A percentile compares a stretch with the other conserved stretches of the same genome.
phyloP scores from a whole-genome alignment of 2,888 invertebrate species.

The Plebejus anna region DNA sequence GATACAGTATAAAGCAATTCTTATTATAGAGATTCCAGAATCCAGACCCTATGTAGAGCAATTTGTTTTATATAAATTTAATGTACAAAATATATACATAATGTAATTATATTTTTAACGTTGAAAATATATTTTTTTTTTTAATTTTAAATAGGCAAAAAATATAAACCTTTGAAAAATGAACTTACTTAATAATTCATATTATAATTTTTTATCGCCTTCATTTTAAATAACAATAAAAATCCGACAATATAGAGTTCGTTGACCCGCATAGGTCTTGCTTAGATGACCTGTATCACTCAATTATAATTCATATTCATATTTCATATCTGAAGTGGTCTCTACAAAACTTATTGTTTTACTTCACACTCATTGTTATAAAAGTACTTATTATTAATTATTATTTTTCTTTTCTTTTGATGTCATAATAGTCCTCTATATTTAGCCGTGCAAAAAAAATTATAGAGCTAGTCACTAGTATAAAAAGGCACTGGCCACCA shows the following conservation, averaged over 20 bases:
- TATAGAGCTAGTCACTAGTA: too few relatives aligned
- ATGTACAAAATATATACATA: too few relatives aligned
- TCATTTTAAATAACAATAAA: neutral
- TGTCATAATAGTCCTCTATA: neutral
- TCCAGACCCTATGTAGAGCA: neutral
- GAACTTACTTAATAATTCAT: neutral
- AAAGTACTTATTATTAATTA: neutral
- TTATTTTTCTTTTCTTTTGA: neutral
- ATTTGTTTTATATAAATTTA: neutral
- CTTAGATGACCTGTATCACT: neutral
- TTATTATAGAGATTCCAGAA: too few relatives aligned
- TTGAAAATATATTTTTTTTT: too few relatives aligned
- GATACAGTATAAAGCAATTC: neutral
- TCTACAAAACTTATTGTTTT: neutral
- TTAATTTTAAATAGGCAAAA: too few relatives aligned
- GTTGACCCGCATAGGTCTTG: neutral
- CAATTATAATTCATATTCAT: neutral
- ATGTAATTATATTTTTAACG: too few relatives aligned
- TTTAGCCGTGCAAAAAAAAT: too few relatives aligned
- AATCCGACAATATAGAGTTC: neutral
- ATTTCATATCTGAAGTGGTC: slow-evolving; percentile 2
- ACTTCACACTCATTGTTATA: neutral
- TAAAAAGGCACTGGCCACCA: too few relatives aligned
- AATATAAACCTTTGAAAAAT: too few relatives aligned
- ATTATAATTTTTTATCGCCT: too few relatives aligned